Percentiles rank a stretch among this genome's conserved stretches.
Conservation (phyloP, 2,797 vertebrate species). For the Amphiprion clarkii region DNA sequence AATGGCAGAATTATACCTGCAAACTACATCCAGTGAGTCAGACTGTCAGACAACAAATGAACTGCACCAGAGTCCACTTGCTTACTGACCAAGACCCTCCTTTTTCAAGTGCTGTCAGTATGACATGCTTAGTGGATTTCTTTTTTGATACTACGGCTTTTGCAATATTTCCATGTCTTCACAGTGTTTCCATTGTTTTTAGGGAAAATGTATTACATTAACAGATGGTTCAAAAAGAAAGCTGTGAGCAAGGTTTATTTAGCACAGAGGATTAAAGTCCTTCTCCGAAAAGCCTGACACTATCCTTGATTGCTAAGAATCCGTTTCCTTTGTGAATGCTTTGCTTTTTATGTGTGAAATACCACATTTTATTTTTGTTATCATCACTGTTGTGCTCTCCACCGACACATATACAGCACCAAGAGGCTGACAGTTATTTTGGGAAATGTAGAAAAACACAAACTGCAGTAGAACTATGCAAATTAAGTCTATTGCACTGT, state of each 20-base stretch:
- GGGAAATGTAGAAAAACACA: slow-evolving; percentile 5
- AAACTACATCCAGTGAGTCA: too few relatives aligned
- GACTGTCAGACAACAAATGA: too few relatives aligned
- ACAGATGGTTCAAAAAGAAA: neutral
- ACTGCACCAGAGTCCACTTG: too few relatives aligned
- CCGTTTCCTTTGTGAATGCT: neutral
- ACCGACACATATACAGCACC: slow-evolving; percentile 2
- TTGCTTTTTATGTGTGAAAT: slow-evolving; percentile 23
- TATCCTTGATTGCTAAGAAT: neutral
- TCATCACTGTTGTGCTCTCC: slow-evolving; percentile 13
- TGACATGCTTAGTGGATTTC: too few relatives aligned
- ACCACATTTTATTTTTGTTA: slow-evolving; percentile 11
- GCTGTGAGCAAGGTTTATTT: neutral
- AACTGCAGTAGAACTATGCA: neutral
- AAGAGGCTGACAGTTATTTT: slow-evolving; percentile 14
- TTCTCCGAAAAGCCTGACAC: neutral
- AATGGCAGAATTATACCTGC: too few relatives aligned
- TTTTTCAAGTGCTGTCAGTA: too few relatives aligned
- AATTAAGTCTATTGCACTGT: neutral
- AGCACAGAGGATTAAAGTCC: neutral
- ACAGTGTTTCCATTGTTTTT: too few relatives aligned
- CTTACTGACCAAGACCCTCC: too few relatives aligned
- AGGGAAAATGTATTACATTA: neutral
- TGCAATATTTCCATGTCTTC: too few relatives aligned
- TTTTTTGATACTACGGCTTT: too few relatives aligned